Percentiles rank a stretch among this genome's conserved stretches.
phyloP scores from a whole-genome alignment of 2,888 invertebrate species.

The Aspidiotus destructor region DNA sequence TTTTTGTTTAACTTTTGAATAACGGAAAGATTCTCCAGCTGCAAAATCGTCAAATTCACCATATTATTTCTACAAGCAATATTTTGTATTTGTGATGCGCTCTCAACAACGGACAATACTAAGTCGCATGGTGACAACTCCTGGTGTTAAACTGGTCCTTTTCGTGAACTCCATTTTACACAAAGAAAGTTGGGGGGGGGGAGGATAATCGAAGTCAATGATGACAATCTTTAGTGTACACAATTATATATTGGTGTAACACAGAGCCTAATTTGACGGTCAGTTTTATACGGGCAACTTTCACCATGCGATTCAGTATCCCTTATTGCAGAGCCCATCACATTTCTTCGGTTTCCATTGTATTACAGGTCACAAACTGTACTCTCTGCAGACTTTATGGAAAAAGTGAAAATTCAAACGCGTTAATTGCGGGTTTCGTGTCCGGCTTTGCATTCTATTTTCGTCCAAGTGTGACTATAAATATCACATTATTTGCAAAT shows the following conservation, averaged over 20 bases:
- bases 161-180: too few species aligned
- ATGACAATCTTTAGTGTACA: too few species aligned
- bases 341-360: neutral
- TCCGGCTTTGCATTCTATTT: slow-evolving; percentile 42
- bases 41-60: neutral
- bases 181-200: too few species aligned
- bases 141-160: neutral
- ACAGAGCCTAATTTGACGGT: too few species aligned
- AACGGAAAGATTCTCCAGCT: neutral
- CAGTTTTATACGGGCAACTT: too few species aligned
- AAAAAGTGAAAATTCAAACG: slow-evolving; percentile 45
- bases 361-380: slow-evolving; percentile 44
- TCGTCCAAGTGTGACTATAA: slow-evolving; percentile 34
- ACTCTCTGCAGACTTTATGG: slow-evolving; percentile 44
- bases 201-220: too few species aligned
- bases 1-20: too few species aligned
- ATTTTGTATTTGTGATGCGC: neutral
- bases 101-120: neutral
- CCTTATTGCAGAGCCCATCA: neutral
- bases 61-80: neutral
- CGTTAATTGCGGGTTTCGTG: slow-evolving; percentile 49
- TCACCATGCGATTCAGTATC: neutral
- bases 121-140: neutral
- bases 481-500: slow-evolving; percentile 33
- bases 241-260: neutral